A percentile compares a stretch with the other conserved stretches of the same genome.
These are phyloP conservation scores for Liasis olivaceus DNA, from an alignment of 2,797 vertebrate species.

Conservation along the genomic window DNA sequence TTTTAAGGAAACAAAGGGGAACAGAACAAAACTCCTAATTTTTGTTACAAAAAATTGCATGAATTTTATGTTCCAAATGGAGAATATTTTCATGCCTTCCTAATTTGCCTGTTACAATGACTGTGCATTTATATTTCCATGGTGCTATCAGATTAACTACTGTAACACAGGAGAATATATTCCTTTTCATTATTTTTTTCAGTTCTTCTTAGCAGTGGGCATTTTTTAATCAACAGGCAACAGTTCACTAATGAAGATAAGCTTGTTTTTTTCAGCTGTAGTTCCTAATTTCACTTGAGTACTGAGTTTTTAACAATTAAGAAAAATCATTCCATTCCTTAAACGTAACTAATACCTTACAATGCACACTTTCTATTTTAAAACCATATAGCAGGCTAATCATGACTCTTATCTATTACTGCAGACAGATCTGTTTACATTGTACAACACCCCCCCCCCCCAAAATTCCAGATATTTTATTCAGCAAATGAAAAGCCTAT, in stretches of 20 bases:
- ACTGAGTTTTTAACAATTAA: conserved; percentile 33
- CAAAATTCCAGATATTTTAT: background rate
- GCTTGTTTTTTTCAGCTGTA: conserved; percentile 46
- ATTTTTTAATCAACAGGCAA: conserved; percentile 49
- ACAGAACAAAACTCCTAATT: conserved; percentile 23
- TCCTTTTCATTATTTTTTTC: conserved; percentile 52
- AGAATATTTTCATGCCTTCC: conserved; percentile 38
- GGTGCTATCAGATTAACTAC: conserved; percentile 42
- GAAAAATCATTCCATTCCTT: background rate
- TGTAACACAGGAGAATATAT: conserved; percentile 59
- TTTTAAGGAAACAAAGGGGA: conserved; percentile 37
- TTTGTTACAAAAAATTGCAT: conserved; percentile 1
- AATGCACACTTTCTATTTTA: background rate
- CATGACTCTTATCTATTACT: background rate
- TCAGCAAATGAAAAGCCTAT: background rate
- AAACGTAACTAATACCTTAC: background rate
- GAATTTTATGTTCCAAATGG: conserved; percentile 20
- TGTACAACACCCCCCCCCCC: background rate
- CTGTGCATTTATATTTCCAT: conserved; percentile 24
- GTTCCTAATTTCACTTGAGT: conserved; percentile 33
- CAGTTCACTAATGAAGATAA: conserved; percentile 47
- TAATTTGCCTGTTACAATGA: background rate
- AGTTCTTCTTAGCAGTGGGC: conserved; percentile 45
- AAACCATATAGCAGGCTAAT: background rate
- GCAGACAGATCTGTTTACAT: background rate